phyloP scores from a whole-genome alignment of 92 coral and sea anemone genomes.

The Phenganax subtilis region DNA sequence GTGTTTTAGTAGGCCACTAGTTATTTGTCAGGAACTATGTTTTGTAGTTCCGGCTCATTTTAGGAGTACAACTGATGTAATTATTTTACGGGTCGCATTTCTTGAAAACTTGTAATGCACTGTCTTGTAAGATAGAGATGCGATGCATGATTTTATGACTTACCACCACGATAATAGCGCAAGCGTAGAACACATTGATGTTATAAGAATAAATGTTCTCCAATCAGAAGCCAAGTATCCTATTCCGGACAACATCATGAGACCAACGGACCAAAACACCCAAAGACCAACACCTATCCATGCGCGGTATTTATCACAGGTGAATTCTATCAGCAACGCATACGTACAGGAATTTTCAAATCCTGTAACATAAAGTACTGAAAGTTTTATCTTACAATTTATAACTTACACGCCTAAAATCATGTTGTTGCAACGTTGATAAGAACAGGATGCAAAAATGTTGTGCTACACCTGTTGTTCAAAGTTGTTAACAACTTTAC shows the following conservation, averaged over 20 bases:
- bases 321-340: background rate
- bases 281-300: background rate
- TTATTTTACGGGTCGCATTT: too few relatives aligned
- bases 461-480: too few relatives aligned
- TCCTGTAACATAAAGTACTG: background rate
- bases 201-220: constrained; percentile 4
- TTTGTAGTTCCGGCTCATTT: too few relatives aligned
- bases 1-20: too few relatives aligned
- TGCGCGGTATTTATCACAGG: constrained; percentile 8
- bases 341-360: background rate
- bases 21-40: too few relatives aligned
- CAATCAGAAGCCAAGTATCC: background rate
- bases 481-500: too few relatives aligned
- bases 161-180: background rate
- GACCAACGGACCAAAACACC: background rate
- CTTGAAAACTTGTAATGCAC: too few relatives aligned
- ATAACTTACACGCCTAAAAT: too few relatives aligned
- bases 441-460: too few relatives aligned
- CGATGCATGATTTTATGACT: background rate
- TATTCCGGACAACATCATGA: background rate
- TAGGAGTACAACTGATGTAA: too few relatives aligned
- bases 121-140: too few relatives aligned
- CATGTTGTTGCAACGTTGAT: too few relatives aligned
- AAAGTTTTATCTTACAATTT: background rate
- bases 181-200: background rate